Conservation (phyloP, 2,888 invertebrate species). For the Cryptocheilus praepositus region DNA sequence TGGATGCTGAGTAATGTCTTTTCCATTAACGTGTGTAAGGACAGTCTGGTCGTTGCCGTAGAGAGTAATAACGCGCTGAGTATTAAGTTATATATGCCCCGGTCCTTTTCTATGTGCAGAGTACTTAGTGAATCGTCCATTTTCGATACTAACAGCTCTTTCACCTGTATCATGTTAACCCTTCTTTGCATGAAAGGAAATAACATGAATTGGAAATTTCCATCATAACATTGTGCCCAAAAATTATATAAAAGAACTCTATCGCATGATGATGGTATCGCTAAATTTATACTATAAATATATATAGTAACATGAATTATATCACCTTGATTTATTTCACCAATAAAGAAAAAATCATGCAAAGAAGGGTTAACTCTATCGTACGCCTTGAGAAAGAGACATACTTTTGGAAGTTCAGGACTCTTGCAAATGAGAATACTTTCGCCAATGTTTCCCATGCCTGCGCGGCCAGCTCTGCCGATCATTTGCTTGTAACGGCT, state of each 20-base stretch:
- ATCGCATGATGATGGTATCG: too few species aligned
- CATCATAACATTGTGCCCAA: too few species aligned
- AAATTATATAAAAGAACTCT: too few species aligned
- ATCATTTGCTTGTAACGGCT: constrained; percentile 96
- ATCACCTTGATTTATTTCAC: too few species aligned
- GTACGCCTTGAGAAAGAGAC: too few species aligned
- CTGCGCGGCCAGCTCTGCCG: constrained; percentile 95
- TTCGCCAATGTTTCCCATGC: constrained; percentile 88
- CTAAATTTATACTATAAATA: too few species aligned
- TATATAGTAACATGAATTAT: too few species aligned
- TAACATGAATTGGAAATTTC: too few species aligned
- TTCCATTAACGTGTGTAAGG: constrained; percentile 77
- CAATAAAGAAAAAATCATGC: too few species aligned
- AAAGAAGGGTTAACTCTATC: too few species aligned
- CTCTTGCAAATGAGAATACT: constrained; percentile 88
- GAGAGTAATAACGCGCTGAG: constrained; percentile 83
- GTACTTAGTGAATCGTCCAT: constrained; percentile 83
- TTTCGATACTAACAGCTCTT: constrained; percentile 78
- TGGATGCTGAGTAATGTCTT: constrained; percentile 83
- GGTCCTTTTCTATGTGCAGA: constrained; percentile 76
- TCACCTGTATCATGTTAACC: constrained; percentile 74
- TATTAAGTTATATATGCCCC: constrained; percentile 79
- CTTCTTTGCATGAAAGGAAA: too few species aligned
- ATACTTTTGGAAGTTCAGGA: constrained; percentile 78
- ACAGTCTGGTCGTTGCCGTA: constrained; percentile 77